Conservation (phyloP, 2,888 invertebrate species). For the Drosophila hamatofila region DNA sequence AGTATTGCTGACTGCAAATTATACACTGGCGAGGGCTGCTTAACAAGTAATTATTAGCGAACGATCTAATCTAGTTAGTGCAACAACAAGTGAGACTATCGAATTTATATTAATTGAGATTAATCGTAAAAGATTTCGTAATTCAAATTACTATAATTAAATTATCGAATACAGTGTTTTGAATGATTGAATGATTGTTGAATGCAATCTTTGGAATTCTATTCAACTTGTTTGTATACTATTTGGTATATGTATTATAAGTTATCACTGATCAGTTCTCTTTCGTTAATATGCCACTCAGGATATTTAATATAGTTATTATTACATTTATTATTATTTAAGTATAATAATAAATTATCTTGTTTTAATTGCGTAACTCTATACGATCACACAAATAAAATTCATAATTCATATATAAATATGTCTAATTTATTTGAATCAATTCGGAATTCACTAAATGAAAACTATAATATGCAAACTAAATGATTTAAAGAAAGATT, state of each 20-base stretch:
- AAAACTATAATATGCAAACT: neutral
- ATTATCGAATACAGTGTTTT: neutral
- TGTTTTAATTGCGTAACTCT: no score
- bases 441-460: no score
- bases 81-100: neutral
- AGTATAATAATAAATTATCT: no score
- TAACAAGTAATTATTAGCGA: neutral
- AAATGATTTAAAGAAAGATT: neutral
- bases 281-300: no score
- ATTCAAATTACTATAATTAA: neutral
- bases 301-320: no score
- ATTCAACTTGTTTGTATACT: neutral
- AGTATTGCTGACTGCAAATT: constrained; percentile 77
- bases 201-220: neutral
- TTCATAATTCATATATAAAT: neutral
- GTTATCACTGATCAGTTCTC: no score
- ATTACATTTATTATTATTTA: no score
- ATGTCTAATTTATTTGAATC: neutral
- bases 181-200: no score
- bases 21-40: constrained; percentile 52
- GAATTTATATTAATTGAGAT: no score
- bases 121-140: neutral
- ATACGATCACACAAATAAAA: no score
- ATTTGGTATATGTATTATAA: no score
- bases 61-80: neutral